These are phyloP conservation scores for Lagorchestes hirsutus DNA, from an alignment of 2,797 vertebrate species.

Conservation along the genomic window DNA sequence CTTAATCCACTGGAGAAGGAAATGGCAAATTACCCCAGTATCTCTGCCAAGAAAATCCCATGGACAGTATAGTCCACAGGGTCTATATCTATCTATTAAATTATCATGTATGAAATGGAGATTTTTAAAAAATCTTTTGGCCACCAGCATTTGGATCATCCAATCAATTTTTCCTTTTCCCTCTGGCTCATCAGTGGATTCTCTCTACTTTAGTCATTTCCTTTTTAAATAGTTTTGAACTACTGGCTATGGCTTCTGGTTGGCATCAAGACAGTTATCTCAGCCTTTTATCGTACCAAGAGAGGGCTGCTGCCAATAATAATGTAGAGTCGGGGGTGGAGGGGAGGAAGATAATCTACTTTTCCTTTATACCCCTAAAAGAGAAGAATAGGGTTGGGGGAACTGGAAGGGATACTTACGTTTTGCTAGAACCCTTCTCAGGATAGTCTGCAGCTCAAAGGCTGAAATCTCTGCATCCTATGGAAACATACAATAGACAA, in stretches of 20 bases:
- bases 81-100: neutral
- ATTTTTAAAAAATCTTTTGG: neutral
- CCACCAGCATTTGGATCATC: neutral
- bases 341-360: accelerated
- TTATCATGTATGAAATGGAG: neutral
- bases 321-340: accelerated
- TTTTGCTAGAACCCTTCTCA: conserved; percentile 90
- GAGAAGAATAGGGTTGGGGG: neutral
- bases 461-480: conserved; percentile 94
- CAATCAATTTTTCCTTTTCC: neutral
- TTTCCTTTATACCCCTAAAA: accelerated
- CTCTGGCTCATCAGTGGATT: neutral
- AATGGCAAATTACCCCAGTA: neutral
- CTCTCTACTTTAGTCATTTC: neutral
- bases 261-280: neutral
- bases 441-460: conserved; percentile 90
- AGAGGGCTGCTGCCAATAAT: neutral
- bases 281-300: neutral
- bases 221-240: neutral
- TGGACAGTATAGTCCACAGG: neutral
- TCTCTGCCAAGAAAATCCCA: neutral
- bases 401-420: conserved; percentile 85
- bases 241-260: neutral
- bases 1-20: neutral
- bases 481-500: conserved; percentile 6